Conservation (phyloP, 1,140 invertebrate genomes). For the Drosophila seguyi region DNA sequence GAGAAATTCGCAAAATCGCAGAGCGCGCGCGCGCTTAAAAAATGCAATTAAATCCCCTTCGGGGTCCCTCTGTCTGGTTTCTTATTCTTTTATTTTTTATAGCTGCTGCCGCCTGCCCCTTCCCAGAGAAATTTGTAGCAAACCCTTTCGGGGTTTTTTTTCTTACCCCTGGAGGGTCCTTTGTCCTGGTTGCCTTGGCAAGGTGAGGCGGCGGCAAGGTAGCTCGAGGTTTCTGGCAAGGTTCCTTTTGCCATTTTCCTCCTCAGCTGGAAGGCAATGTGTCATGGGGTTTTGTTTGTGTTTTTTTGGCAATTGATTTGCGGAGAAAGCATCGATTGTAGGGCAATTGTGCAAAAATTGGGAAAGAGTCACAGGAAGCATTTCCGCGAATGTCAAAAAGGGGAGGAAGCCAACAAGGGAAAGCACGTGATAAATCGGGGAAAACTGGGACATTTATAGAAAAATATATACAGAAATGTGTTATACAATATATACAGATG, state of each 20-base stretch:
- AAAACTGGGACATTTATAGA: background rate
- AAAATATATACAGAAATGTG: background rate
- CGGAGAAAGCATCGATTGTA: conserved; percentile 83
- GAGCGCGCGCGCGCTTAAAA: conserved; percentile 80
- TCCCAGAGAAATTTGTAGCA: conserved; percentile 72
- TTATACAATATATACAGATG: background rate
- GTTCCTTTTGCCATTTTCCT: conserved; percentile 44
- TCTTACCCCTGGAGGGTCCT: too few relatives aligned
- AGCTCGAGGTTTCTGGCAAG: conserved; percentile 51
- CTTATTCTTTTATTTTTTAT: conserved; percentile 14
- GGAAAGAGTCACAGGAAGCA: conserved; percentile 73
- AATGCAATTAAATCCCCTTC: conserved; percentile 79
- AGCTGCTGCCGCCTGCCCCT: conserved; percentile 16
- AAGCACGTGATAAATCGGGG: conserved; percentile 40
- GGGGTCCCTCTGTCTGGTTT: conserved; percentile 40
- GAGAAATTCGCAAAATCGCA: conserved; percentile 69
- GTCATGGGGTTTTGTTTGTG: conserved; percentile 83
- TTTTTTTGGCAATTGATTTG: conserved; percentile 81
- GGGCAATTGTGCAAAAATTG: conserved; percentile 82
- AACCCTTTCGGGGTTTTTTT: conserved; percentile 57
- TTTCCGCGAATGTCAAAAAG: conserved; percentile 54
- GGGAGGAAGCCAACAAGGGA: conserved; percentile 34
- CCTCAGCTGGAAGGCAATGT: conserved; percentile 56
- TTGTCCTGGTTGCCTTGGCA: conserved; percentile 33
- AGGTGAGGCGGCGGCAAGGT: conserved; percentile 73